Evolutionary conservation across 2,888 invertebrate genomes (phyloP).

Genomic region (Xylocampa areola): DNA sequence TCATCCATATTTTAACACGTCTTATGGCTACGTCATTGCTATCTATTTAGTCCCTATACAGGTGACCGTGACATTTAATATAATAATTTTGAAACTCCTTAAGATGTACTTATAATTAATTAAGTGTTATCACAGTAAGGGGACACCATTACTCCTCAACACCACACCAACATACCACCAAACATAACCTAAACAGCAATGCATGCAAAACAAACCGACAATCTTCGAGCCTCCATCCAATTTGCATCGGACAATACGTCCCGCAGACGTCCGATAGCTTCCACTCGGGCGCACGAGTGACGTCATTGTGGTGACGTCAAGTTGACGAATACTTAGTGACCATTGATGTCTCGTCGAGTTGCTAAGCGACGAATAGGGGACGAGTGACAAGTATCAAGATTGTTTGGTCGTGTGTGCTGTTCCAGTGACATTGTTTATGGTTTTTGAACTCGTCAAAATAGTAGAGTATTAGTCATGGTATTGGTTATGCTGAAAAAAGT

Average conservation of each 20-base stretch:
- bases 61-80: too few species aligned
- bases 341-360: constrained; percentile 43
- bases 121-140: too few species aligned
- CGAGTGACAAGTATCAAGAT: constrained; percentile 53
- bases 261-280: constrained; percentile 43
- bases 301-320: constrained; percentile 48
- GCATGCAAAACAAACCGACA: constrained; percentile 32
- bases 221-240: constrained; percentile 45
- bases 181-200: background rate
- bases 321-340: constrained; percentile 49
- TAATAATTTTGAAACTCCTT: too few species aligned
- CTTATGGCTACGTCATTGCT: too few species aligned
- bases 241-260: constrained; percentile 45
- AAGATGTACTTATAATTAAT: too few species aligned
- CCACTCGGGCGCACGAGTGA: constrained; percentile 47
- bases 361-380: constrained; percentile 38
- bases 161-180: constrained; percentile 5
- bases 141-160: background rate
- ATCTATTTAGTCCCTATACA: too few species aligned
- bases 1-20: too few species aligned
- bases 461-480: too few species aligned
- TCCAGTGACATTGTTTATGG: constrained; percentile 25
- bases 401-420: constrained; percentile 28
- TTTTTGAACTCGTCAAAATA: too few species aligned
- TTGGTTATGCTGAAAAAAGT: too few species aligned